These are phyloP conservation scores for Caenorhabditis remanei DNA, from an alignment of 1,140 invertebrate species.

Conservation along the genomic window DNA sequence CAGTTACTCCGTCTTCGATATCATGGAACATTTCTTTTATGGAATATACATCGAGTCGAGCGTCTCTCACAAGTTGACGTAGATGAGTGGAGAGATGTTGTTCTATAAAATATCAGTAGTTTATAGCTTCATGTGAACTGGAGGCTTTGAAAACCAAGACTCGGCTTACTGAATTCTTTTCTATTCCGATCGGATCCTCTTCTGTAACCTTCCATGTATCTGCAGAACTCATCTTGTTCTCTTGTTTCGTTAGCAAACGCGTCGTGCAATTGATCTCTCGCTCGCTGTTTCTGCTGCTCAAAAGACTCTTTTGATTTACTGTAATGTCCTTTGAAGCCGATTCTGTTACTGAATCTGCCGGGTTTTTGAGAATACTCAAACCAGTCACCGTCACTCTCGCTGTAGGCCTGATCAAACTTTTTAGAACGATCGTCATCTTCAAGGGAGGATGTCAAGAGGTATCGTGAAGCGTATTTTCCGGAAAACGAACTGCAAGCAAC, in stretches of 20 bases:
- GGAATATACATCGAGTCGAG: slow-evolving; percentile 3
- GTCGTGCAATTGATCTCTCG: neutral
- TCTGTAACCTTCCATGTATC: neutral
- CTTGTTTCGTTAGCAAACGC: neutral
- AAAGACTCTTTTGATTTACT: neutral
- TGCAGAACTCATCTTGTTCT: neutral
- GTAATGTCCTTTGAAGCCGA: neutral
- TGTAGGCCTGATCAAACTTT: neutral
- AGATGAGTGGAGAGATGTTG: neutral
- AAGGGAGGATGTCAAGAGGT: neutral
- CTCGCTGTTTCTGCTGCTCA: neutral
- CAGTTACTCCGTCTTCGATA: neutral
- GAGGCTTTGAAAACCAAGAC: too few species aligned
- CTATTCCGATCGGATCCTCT: neutral
- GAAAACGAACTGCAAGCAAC: neutral
- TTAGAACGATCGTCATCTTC: neutral
- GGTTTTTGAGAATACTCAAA: slow-evolving; percentile 4
- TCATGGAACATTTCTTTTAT: neutral
- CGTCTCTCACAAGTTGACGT: slow-evolving; percentile 1
- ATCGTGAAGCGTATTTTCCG: neutral
- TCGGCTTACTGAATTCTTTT: neutral
- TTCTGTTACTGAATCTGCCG: slow-evolving; percentile 7
- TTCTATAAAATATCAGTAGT: neutral
- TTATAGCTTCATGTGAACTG: too few species aligned
- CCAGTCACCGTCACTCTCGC: neutral